phyloP scores from a whole-genome alignment of 2,113 vertebrate species.

The Dasyprocta punctata region DNA sequence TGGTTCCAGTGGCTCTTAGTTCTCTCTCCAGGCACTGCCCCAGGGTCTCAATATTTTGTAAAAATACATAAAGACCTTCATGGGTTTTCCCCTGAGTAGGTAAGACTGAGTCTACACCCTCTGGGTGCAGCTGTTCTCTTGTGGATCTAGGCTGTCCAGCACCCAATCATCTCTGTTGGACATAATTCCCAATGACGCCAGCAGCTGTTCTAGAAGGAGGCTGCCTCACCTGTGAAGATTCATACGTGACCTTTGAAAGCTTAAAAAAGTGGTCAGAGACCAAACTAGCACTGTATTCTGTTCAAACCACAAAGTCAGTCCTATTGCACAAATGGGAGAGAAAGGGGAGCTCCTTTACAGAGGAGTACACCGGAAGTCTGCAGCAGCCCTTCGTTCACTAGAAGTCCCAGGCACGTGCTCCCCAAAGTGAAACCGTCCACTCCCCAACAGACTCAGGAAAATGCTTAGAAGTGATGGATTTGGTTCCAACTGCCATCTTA shows the following conservation, averaged over 20 bases:
- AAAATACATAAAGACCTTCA: neutral
- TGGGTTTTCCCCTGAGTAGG: neutral
- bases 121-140: neutral
- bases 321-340: neutral
- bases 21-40: neutral
- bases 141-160: neutral
- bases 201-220: neutral
- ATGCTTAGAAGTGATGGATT: neutral
- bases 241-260: neutral
- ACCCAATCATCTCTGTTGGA: neutral
- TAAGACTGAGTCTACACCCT: neutral
- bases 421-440: neutral
- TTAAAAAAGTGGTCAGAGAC: neutral
- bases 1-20: neutral
- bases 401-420: neutral
- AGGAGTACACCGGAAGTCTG: neutral
- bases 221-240: neutral
- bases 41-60: neutral
- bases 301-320: neutral
- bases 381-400: neutral
- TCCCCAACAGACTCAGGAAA: neutral
- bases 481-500: neutral
- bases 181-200: neutral
- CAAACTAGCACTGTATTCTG: neutral
- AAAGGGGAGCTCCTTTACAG: accelerated